A percentile compares a stretch with the other conserved stretches of the same genome.
Evolutionary conservation across 2,888 invertebrate genomes (phyloP).

Genomic region (Sussaba pulchella): DNA sequence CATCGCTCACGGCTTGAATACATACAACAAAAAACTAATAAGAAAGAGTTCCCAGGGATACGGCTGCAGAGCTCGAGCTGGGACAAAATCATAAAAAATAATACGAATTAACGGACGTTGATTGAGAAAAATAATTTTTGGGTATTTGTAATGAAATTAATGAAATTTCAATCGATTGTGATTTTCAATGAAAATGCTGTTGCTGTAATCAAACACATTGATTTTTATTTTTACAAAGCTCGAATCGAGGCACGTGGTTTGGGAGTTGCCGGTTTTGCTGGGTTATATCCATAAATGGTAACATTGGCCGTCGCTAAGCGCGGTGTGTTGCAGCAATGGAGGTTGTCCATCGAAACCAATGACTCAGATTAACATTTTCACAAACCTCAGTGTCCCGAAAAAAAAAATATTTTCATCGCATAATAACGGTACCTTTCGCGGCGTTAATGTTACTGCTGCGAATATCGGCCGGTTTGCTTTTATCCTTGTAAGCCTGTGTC

Average conservation of each 20-base stretch:
- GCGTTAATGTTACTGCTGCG: conserved; percentile 98
- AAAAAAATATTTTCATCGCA: neutral
- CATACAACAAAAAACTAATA: conserved; percentile 39
- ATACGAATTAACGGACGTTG: no score
- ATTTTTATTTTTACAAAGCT: no score
- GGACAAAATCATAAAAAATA: no score
- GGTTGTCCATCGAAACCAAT: conserved; percentile 11
- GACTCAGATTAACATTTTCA: conserved; percentile 3
- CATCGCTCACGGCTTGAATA: conserved; percentile 97
- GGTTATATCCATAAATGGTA: conserved; percentile 72
- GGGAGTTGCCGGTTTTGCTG: conserved; percentile 47
- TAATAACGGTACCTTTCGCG: conserved; percentile 93
- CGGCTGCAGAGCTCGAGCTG: no score
- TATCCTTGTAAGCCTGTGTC: conserved; percentile 92
- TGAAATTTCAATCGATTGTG: no score
- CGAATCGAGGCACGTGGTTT: conserved; percentile 41
- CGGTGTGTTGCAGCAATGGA: conserved; percentile 28
- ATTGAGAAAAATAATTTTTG: no score
- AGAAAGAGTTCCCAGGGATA: no score
- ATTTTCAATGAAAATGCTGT: no score
- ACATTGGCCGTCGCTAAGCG: conserved; percentile 45
- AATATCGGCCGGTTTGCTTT: conserved; percentile 97
- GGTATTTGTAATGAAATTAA: no score
- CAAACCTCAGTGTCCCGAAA: neutral
- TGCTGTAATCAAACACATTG: no score